A percentile compares a stretch with the other conserved stretches of the same genome.
Evolutionary conservation across 2,888 invertebrate species (phyloP).

Genomic region (Callinectes sapidus): DNA sequence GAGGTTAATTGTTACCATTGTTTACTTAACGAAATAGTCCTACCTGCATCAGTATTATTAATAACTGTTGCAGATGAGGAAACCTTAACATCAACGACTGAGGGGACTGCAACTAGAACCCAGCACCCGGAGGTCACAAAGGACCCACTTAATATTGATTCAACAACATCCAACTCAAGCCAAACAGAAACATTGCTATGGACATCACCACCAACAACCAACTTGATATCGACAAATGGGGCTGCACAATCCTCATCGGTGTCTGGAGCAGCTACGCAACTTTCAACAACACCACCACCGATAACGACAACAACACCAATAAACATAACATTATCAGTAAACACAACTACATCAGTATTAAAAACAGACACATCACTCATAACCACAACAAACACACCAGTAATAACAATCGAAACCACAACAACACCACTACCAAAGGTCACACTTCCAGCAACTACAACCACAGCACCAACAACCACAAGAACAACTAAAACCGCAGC

Average conservation of each 20-base stretch:
- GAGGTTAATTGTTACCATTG: background rate
- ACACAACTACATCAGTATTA: background rate
- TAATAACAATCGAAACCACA: background rate
- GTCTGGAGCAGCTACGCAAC: background rate
- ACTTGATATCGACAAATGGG: background rate
- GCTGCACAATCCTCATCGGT: background rate
- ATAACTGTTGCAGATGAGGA: slow-evolving; percentile 2
- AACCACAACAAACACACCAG: background rate
- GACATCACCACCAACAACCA: background rate
- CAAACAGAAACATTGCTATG: background rate
- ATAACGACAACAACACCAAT: background rate
- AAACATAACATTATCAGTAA: background rate
- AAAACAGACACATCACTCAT: background rate
- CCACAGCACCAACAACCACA: background rate
- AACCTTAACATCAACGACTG: background rate
- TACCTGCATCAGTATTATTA: background rate
- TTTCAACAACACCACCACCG: background rate
- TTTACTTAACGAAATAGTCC: background rate
- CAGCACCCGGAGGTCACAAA: background rate
- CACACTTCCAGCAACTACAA: background rate
- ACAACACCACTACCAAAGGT: background rate
- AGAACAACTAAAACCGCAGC: background rate
- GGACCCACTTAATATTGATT: background rate
- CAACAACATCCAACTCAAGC: background rate
- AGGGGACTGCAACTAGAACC: background rate